Evolutionary conservation across 2,888 invertebrate genomes (phyloP), one percentile per base, ranked within the genome.

Genomic region (Sthenelais limicola): DNA sequence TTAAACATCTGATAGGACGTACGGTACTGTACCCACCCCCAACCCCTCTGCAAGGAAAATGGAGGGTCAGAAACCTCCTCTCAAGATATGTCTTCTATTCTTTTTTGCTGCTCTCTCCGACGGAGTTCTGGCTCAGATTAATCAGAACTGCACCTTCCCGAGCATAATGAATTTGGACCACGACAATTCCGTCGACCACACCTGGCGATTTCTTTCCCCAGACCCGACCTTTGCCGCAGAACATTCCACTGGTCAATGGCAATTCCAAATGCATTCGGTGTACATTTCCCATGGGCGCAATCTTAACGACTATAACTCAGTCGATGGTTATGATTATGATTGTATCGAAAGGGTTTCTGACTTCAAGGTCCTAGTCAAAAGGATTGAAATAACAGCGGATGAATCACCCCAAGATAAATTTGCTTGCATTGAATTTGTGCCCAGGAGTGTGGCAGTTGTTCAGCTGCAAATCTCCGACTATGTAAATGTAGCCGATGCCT

Each of bases 271-370:
- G 12, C 15, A 21, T 1, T 62, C 62, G 5, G 38, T 43, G 7
- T 62, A 62, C 26, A 43, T 62, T 1, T 62, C 62, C n/a, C 62
- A 62, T 38, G 62, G 62, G 4, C 35, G 15, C n/a, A 62, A 43
- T 28, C 7, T 38, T 5, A 62, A 62, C 24, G 62, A 62, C 24
- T 62, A 62, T 38, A 43, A 62, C 62, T 62, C 62, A 3, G 38
- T 26, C 1, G 62, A 62, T 24, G 62, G 62, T 26, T 62, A 62
- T 38, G 62, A 62, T 24, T 43, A 38, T 5, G 62, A 62, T 18
- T 62, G 62, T 24, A 35, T 62, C 4, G 38, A 62, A 43, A 62
- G 43, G 24, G 62, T 62, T 4, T 35, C 24, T n/a, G 38, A n/a
- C 3, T 35, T 38, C 18, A 62, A 62, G 38, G 62, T 62, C 3